Evolutionary conservation across 2,888 invertebrate species (phyloP).

Genomic region (Tachina grossa): DNA sequence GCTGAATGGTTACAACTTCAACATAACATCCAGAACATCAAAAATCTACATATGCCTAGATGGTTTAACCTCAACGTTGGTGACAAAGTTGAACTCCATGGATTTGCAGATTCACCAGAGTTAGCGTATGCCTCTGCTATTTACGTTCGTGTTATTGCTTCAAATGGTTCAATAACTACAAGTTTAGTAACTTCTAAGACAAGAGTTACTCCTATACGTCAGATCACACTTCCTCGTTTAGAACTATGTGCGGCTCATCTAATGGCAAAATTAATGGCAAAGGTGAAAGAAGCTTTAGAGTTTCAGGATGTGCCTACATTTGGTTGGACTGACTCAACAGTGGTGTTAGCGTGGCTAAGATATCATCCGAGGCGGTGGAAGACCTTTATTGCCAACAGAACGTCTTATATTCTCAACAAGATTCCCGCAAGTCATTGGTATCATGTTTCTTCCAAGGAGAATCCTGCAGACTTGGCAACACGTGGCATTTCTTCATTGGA

Average conservation of each 20-base stretch:
- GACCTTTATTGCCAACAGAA: conserved; percentile 58
- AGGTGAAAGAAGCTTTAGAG: conserved; percentile 26
- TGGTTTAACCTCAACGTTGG: conserved; percentile 14
- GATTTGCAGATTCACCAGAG: no score
- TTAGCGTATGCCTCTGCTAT: no score
- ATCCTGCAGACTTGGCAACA: conserved; percentile 62
- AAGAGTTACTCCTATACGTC: no score
- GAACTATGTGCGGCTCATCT: conserved; percentile 57
- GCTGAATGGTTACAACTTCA: conserved; percentile 25
- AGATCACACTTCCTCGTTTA: conserved; percentile 51
- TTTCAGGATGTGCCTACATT: conserved; percentile 8
- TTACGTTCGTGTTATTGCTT: no score
- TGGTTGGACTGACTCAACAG: conserved; percentile 57
- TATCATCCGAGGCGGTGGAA: conserved; percentile 64
- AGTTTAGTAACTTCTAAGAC: no score
- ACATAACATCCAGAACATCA: conserved; percentile 6
- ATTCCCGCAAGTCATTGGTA: conserved; percentile 52
- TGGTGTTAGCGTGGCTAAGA: conserved; percentile 50
- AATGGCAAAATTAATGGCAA: conserved; percentile 49
- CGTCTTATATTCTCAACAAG: conserved; percentile 43
- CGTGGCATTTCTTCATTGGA: conserved; percentile 52
- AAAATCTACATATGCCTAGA: conserved; percentile 28
- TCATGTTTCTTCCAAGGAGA: conserved; percentile 51
- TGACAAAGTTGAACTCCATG: conserved; percentile 44
- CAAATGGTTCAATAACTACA: no score